Conservation (phyloP, 2,888 invertebrate genomes). For the Andrena haemorrhoa region DNA sequence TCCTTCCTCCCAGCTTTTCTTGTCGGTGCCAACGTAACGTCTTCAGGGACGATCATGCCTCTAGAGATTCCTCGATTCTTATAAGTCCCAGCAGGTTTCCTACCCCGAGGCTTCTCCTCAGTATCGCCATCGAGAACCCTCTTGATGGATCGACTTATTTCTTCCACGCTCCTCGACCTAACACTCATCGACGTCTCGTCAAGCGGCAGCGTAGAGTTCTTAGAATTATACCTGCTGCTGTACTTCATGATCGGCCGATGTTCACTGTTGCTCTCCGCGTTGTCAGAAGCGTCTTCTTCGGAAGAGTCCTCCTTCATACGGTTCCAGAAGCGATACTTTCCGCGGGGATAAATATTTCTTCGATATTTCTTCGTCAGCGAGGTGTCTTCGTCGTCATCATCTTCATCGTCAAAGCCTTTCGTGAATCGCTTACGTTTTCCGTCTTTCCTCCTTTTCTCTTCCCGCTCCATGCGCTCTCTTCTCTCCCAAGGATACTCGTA, state of each 20-base stretch:
- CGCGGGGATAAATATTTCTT: constrained; percentile 68
- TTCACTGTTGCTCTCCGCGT: constrained; percentile 65
- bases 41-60: constrained; percentile 54
- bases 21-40: constrained; percentile 39
- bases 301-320: constrained; percentile 38
- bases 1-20: constrained; percentile 11
- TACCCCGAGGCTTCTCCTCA: neutral
- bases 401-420: constrained; percentile 54
- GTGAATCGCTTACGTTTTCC: constrained; percentile 46
- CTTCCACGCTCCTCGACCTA: constrained; percentile 7
- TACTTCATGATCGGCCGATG: constrained; percentile 68
- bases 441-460: constrained; percentile 52
- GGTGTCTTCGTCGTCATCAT: constrained; percentile 61
- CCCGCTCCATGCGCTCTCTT: constrained; percentile 75
- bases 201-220: neutral
- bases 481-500: constrained; percentile 83
- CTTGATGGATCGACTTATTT: constrained; percentile 46
- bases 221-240: constrained; percentile 74
- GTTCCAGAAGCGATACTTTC: constrained; percentile 60
- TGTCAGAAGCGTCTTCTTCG: constrained; percentile 59
- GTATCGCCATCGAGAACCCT: constrained; percentile 27
- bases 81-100: neutral
- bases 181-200: neutral
- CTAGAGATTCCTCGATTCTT: constrained; percentile 27
- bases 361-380: constrained; percentile 17